phyloP scores from a whole-genome alignment of 2,797 vertebrate species.

The Hapalemur alaotrensis region DNA sequence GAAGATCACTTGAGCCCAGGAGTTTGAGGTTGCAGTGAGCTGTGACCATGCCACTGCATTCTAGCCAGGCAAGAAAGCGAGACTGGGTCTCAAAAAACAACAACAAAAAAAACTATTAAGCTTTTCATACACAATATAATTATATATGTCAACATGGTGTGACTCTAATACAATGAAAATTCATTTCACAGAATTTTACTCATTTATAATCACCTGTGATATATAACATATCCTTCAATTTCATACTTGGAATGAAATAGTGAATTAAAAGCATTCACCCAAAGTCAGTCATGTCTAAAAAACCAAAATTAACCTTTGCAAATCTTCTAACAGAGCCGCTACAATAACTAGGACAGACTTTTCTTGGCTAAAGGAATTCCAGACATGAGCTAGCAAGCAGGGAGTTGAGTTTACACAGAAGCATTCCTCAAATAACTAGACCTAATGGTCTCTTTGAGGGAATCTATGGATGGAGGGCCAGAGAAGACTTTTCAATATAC shows the following conservation, averaged over 20 bases:
- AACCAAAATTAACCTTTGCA: background rate
- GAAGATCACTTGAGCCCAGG: background rate
- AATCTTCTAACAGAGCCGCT: background rate
- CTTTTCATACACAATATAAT: background rate
- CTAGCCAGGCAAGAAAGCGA: background rate
- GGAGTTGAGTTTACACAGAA: background rate
- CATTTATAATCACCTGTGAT: background rate
- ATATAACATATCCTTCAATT: background rate
- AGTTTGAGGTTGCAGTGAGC: background rate
- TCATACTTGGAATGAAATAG: constrained; percentile 7
- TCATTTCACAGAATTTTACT: constrained; percentile 26
- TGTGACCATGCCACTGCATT: background rate
- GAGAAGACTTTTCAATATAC: background rate
- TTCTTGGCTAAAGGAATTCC: constrained; percentile 14
- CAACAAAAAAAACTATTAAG: background rate
- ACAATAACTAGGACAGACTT: background rate
- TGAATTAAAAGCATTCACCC: background rate
- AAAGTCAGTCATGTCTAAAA: constrained; percentile 11
- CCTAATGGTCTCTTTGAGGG: background rate
- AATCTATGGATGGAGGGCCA: background rate
- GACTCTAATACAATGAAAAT: constrained; percentile 4
- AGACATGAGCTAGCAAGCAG: background rate
- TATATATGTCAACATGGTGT: background rate
- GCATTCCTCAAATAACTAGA: background rate
- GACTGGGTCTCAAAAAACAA: background rate